Base-by-base conservation (phyloP, 2,113 vertebrate species). In the Vireo altiloquus region DNA sequence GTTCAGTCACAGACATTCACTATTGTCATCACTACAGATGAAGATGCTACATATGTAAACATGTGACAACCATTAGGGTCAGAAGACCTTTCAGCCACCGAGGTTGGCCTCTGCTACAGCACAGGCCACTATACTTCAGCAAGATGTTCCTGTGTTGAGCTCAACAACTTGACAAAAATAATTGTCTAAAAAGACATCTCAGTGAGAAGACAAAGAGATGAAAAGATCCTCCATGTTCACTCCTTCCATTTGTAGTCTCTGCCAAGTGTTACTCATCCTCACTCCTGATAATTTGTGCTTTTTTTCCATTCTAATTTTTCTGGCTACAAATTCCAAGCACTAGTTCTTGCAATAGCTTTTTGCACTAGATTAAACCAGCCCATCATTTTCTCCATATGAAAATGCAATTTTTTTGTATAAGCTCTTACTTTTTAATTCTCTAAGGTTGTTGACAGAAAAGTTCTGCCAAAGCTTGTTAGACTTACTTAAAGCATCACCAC, bases 221-320 rank as follows among this genome's bases (percentile, higher is more conserved):
- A 70, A 94, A 79, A 92, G 33, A 94, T 81, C 54, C 56, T 78
- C 54, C 47, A 81, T 28, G 42, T 86, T 63, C 3, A 2, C 20
- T 78, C 56, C 47, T 88, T 78, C 66, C 4, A 16, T 89, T 15
- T 70, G 64, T 70, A 88, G 54, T 24, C 69, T 66, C 20, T 80
- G 88, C 85, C 80, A 94, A 94, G 60, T 1, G 3, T 95, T 95
- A 95, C 82, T 94, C 89, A 93, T 88, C 47, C 49, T 92, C 72
- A 46, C 39, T 80, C 59, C 52, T 40, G 66, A 64, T 33, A 91
- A 94, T 89, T 35, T 76, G 35, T 91, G 81, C 49, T 76, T 82
- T 94, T 70, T 97, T 96, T 91, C 85, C 90, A 86, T 77, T 75
- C 64, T 90, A 88, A 80, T 94, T 80, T 66, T 81, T 86, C 52